A percentile compares a stretch with the other conserved stretches of the same genome.
phyloP scores from a whole-genome alignment of 1,140 invertebrate genomes.

The Cotesia glomerata region DNA sequence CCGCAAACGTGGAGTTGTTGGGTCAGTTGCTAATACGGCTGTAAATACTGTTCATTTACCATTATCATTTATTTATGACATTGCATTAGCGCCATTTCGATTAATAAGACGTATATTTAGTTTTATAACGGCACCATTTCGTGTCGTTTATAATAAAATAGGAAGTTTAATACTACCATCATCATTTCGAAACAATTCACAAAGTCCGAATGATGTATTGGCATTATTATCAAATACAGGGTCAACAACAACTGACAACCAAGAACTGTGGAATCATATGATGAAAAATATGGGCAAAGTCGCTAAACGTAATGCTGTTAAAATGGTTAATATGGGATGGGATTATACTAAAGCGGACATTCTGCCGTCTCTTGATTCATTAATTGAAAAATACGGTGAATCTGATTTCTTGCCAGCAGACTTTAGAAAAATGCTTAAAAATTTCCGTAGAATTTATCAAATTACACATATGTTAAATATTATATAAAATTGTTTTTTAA shows the following conservation, averaged over 20 bases:
- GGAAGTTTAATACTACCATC: too few species aligned
- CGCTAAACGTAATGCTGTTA: background rate
- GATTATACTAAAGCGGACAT: background rate
- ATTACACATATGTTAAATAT: background rate
- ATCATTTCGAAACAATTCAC: background rate
- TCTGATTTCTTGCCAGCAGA: slow-evolving; percentile 4
- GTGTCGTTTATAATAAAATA: background rate
- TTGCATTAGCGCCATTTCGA: background rate
- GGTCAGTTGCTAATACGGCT: background rate
- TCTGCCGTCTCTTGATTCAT: slow-evolving; percentile 3
- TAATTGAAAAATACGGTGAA: background rate
- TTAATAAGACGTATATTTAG: background rate
- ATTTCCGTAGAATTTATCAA: background rate
- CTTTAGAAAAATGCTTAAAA: background rate
- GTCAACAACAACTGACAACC: background rate
- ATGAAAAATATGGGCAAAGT: slow-evolving; percentile 7
- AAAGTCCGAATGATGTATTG: background rate
- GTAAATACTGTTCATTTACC: background rate
- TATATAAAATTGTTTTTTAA: background rate
- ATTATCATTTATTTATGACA: background rate
- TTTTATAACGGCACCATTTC: background rate
- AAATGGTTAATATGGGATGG: background rate
- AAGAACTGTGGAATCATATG: background rate
- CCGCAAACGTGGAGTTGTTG: background rate
- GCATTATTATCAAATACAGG: background rate